Evolutionary conservation across 2,797 vertebrate species (phyloP).

Genomic region (Propithecus deckenii): DNA sequence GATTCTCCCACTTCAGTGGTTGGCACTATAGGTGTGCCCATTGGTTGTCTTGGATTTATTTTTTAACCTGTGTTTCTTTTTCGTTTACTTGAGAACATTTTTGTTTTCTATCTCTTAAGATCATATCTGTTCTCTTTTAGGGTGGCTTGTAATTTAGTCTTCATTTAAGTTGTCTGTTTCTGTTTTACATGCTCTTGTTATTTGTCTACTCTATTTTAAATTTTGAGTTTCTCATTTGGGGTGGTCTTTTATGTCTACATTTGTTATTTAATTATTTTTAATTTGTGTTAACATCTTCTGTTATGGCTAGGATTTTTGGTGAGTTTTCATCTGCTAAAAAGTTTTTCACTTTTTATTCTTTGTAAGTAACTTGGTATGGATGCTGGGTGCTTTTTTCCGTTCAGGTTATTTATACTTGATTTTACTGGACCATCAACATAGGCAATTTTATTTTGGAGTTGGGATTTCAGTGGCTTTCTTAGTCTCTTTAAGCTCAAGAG

Average conservation of each 20-base stretch:
- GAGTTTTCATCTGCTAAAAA: not conserved
- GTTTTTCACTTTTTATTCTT: not conserved
- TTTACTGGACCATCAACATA: not conserved
- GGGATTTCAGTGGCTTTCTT: not conserved
- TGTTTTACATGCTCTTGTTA: not conserved
- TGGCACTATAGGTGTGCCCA: too few relatives aligned
- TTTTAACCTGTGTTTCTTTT: not conserved
- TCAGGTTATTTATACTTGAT: not conserved
- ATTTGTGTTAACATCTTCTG: not conserved
- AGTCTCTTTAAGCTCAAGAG: not conserved
- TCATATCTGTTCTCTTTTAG: not conserved
- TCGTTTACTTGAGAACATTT: not conserved
- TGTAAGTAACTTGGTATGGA: not conserved
- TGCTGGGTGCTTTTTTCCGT: not conserved
- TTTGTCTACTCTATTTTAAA: not conserved
- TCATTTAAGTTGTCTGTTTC: not conserved
- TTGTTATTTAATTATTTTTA: constrained; percentile 10
- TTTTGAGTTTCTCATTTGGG: not conserved
- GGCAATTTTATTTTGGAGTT: not conserved
- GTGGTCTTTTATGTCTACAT: not conserved
- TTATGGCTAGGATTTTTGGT: not conserved
- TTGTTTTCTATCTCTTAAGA: not conserved
- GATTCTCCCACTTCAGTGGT: too few relatives aligned
- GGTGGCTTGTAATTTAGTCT: not conserved
- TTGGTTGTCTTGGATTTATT: not conserved